Percentiles rank a stretch among this genome's conserved stretches.
phyloP scores from a whole-genome alignment of 2,888 invertebrate species.

The Ormyrus pomaceus region DNA sequence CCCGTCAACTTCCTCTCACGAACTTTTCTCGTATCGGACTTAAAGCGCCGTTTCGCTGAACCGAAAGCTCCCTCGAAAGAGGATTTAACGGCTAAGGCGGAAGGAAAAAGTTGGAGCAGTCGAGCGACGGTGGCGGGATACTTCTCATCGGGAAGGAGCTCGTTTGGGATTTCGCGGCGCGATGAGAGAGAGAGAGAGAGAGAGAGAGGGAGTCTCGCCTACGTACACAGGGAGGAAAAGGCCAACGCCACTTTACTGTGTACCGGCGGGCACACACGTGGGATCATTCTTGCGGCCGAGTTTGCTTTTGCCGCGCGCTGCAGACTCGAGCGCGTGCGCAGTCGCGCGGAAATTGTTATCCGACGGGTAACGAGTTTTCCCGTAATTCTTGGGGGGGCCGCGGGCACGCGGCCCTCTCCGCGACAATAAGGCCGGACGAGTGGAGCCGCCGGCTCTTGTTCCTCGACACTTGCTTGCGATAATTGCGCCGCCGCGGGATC shows the following conservation, averaged over 20 bases:
- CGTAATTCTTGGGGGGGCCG: slow-evolving; percentile 40
- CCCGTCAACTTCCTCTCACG: slow-evolving; percentile 49
- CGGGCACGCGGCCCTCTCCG: neutral
- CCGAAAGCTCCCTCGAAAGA: slow-evolving; percentile 55
- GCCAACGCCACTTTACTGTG: slow-evolving; percentile 1
- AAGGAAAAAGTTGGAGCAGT: slow-evolving; percentile 48
- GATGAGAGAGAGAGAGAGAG: slow-evolving; percentile 2
- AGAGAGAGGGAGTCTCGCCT: neutral
- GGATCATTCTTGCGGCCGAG: neutral
- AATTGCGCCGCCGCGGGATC: slow-evolving; percentile 52
- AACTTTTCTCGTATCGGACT: slow-evolving; percentile 58
- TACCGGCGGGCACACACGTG: neutral
- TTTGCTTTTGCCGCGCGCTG: slow-evolving; percentile 26
- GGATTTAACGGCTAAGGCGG: slow-evolving; percentile 53
- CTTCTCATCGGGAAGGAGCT: slow-evolving; percentile 47
- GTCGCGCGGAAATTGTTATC: slow-evolving; percentile 49
- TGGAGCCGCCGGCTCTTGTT: slow-evolving; percentile 40
- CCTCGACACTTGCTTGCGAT: slow-evolving; percentile 56
- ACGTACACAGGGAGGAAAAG: neutral
- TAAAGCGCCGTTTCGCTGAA: slow-evolving; percentile 53
- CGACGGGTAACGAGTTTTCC: slow-evolving; percentile 54
- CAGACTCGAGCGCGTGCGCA: slow-evolving; percentile 22
- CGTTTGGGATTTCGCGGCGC: slow-evolving; percentile 41
- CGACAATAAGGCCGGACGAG: slow-evolving; percentile 22
- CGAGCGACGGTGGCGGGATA: slow-evolving; percentile 8